phyloP scores from a whole-genome alignment of 2,797 vertebrate species.

The Platyrinchus mystaceus region DNA sequence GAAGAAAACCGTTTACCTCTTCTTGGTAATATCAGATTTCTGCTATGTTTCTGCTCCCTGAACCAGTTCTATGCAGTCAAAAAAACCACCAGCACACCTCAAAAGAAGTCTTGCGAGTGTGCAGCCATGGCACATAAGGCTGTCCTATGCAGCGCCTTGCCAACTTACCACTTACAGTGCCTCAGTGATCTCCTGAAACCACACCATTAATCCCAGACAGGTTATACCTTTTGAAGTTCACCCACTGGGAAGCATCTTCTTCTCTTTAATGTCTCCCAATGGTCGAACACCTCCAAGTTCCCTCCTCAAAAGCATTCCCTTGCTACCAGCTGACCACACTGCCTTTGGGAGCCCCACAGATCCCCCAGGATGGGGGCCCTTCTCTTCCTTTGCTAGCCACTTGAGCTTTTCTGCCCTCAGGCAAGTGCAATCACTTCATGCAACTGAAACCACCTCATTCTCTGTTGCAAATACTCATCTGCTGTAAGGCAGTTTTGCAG shows the following conservation, averaged over 20 bases:
- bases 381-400: not conserved
- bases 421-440: not conserved
- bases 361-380: no score
- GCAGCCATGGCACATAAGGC: not conserved
- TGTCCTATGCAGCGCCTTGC: not conserved
- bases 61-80: not conserved
- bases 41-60: not conserved
- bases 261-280: not conserved
- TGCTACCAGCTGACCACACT: not conserved
- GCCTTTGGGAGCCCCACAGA: not conserved
- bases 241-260: not conserved
- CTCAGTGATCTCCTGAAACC: not conserved
- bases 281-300: not conserved
- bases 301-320: not conserved
- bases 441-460: not conserved
- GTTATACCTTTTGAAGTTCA: not conserved
- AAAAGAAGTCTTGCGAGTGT: rapidly evolving
- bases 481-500: not conserved
- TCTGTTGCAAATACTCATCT: not conserved
- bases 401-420: not conserved
- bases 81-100: not conserved
- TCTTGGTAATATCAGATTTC: not conserved
- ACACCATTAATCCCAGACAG: not conserved
- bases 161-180: rapidly evolving
- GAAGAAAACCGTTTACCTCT: not conserved